Percentiles rank a stretch among this genome's conserved stretches.
These are phyloP conservation scores for Acronicta aceris DNA, from an alignment of 2,888 invertebrate species.

Conservation along the genomic window DNA sequence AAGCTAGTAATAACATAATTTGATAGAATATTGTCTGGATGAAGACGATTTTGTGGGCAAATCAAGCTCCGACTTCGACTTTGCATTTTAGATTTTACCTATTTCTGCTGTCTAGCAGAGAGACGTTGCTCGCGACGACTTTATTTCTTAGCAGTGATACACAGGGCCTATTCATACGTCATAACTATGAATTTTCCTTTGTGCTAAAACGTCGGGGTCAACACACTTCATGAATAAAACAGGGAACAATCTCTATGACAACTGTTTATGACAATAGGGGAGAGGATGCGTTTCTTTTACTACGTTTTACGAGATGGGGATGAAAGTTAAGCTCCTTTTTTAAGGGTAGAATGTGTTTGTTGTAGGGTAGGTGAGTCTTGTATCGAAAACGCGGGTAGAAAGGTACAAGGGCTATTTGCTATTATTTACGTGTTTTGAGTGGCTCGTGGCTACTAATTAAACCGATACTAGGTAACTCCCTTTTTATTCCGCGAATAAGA, in stretches of 20 bases:
- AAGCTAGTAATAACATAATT: no score
- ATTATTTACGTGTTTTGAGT: no score
- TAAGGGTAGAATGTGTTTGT: neutral
- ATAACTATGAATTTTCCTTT: slow-evolving; percentile 29
- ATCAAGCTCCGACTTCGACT: no score
- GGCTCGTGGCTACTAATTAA: no score
- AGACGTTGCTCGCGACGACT: neutral
- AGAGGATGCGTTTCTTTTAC: slow-evolving; percentile 1
- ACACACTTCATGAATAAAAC: slow-evolving; percentile 53
- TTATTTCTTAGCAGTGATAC: neutral
- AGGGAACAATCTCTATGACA: slow-evolving; percentile 28
- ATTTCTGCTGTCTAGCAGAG: no score
- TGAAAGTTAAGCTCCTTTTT: slow-evolving; percentile 9
- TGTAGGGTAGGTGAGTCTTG: slow-evolving; percentile 1
- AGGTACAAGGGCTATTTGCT: no score
- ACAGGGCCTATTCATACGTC: slow-evolving; percentile 7
- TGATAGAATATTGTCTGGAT: no score
- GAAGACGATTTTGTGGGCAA: no score
- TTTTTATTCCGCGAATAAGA: no score
- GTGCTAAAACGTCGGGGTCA: slow-evolving; percentile 32
- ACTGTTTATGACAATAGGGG: slow-evolving; percentile 41
- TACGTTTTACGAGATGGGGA: slow-evolving; percentile 10
- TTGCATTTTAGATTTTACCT: no score
- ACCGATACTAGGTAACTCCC: no score
- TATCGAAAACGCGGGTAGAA: neutral